A percentile compares a stretch with the other conserved stretches of the same genome.
Conservation (phyloP, 2,888 invertebrate genomes). For the Hypena proboscidalis region DNA sequence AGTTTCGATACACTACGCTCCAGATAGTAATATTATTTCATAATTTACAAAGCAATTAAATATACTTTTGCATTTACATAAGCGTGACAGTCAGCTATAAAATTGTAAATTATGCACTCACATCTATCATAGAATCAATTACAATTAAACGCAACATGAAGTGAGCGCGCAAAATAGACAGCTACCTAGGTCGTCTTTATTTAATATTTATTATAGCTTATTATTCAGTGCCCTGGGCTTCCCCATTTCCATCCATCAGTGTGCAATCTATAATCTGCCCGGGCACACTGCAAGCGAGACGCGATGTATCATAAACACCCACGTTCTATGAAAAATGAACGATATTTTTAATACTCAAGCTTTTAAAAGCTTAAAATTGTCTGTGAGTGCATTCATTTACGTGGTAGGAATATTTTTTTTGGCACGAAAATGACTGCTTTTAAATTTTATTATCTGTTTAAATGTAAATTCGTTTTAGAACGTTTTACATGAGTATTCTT, state of each 20-base stretch:
- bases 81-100: conserved; percentile 7
- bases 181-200: conserved; percentile 32
- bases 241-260: conserved; percentile 59
- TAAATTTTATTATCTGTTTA: conserved; percentile 4
- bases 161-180: conserved; percentile 18
- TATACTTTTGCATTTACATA: no score
- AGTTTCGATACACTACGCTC: no score
- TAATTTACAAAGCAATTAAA: no score
- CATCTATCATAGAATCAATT: conserved; percentile 29
- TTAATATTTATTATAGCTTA: conserved; percentile 43
- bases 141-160: conserved; percentile 6
- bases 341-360: conserved; percentile 38
- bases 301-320: conserved; percentile 56
- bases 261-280: conserved; percentile 60
- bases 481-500: not conserved
- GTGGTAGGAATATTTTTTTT: conserved; percentile 15
- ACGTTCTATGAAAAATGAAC: conserved; percentile 44
- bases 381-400: conserved; percentile 30
- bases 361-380: conserved; percentile 33
- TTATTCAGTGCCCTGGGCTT: conserved; percentile 53
- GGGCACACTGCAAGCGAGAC: conserved; percentile 31
- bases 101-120: not conserved
- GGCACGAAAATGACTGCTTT: conserved; percentile 6
- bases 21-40: no score
- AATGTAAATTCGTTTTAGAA: conserved; percentile 1